These are phyloP conservation scores for Nomia melanderi DNA, from an alignment of 1,140 invertebrate species.

Conservation along the genomic window DNA sequence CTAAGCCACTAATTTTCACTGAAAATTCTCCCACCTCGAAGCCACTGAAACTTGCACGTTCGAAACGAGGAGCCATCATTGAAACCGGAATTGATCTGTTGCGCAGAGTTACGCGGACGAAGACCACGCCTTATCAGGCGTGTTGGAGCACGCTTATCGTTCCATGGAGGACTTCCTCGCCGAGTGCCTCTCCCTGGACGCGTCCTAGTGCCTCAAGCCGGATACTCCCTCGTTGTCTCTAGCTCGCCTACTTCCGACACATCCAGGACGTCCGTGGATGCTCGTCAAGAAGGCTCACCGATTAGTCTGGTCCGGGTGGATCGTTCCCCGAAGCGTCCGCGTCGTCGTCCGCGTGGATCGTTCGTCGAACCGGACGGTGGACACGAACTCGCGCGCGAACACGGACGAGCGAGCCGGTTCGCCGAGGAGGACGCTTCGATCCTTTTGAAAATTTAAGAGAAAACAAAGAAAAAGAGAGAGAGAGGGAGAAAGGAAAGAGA, in stretches of 20 bases:
- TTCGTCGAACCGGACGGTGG: too few relatives aligned
- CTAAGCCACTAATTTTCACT: too few relatives aligned
- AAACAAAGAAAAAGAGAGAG: too few relatives aligned
- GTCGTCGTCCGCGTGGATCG: not conserved
- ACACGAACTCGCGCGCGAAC: conserved; percentile 9
- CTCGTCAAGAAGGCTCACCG: conserved; percentile 11
- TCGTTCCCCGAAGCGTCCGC: not conserved
- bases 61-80: too few relatives aligned
- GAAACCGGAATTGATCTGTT: too few relatives aligned
- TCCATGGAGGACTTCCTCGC: conserved; percentile 93
- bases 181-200: conserved; percentile 91
- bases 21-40: too few relatives aligned
- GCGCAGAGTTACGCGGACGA: conserved; percentile 90
- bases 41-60: not conserved
- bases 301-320: conserved; percentile 13
- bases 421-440: not conserved
- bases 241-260: conserved; percentile 72
- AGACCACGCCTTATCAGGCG: conserved; percentile 88
- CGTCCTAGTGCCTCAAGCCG: conserved; percentile 81
- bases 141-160: conserved; percentile 90
- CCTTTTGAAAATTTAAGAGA: too few relatives aligned
- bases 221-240: conserved; percentile 76
- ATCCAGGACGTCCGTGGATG: conserved; percentile 49
- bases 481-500: too few relatives aligned
- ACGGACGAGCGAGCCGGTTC: not conserved